Evolutionary conservation across 2,797 vertebrate genomes (phyloP).

Genomic region (Hypotaenidia philippensis): DNA sequence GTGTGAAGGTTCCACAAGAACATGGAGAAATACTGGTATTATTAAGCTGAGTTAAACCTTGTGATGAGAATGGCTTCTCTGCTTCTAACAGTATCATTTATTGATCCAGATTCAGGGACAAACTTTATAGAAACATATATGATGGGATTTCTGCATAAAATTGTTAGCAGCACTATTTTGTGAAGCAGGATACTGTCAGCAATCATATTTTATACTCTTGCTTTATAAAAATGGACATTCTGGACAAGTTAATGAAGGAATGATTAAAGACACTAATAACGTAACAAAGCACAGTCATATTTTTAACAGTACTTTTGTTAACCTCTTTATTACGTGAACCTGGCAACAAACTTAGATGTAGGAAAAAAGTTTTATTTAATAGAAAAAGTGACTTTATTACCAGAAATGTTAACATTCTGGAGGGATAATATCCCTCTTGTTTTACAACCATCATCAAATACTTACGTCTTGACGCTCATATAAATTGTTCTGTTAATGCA

Average conservation of each 20-base stretch:
- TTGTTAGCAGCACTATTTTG: slow-evolving; percentile 23
- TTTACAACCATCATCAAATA: slow-evolving; percentile 2
- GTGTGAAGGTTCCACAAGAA: background rate
- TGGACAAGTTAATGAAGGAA: slow-evolving; percentile 28
- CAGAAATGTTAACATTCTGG: background rate
- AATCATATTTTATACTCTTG: background rate
- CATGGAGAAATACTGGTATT: background rate
- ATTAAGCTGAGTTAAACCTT: background rate
- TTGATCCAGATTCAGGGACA: background rate
- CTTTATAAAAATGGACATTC: slow-evolving; percentile 10
- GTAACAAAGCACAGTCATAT: slow-evolving; percentile 1
- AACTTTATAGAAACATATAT: background rate
- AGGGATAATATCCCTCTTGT: background rate
- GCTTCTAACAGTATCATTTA: background rate
- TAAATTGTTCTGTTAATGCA: background rate
- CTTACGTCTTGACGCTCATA: background rate
- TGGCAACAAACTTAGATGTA: background rate
- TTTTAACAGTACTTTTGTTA: slow-evolving; percentile 30
- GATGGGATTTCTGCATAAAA: background rate
- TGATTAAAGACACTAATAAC: slow-evolving; percentile 33
- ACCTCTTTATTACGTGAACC: background rate
- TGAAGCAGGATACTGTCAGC: background rate
- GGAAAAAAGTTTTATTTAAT: background rate
- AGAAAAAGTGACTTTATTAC: background rate
- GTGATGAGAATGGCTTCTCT: background rate